A percentile compares a stretch with the other conserved stretches of the same genome.
phyloP scores from a whole-genome alignment of 2,888 invertebrate species.

The Nomada hirtipes region DNA sequence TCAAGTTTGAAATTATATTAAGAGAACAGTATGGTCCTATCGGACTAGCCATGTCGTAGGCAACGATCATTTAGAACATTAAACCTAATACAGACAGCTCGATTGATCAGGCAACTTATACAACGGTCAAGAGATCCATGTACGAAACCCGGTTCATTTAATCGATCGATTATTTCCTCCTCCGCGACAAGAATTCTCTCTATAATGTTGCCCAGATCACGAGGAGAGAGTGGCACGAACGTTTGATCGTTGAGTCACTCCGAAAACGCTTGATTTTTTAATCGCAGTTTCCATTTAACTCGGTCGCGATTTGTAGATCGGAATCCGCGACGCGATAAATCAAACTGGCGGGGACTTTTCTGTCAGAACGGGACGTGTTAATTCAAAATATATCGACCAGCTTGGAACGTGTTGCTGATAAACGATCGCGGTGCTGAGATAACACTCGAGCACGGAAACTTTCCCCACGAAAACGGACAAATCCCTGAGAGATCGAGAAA shows the following conservation, averaged over 20 bases:
- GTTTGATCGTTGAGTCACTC: constrained; percentile 42
- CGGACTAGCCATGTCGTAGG: neutral
- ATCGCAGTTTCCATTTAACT: constrained; percentile 3
- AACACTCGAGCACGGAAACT: constrained; percentile 20
- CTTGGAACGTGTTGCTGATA: constrained; percentile 11
- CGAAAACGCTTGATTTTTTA: constrained; percentile 31
- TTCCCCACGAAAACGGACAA: constrained; percentile 18
- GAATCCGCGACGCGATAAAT: constrained; percentile 46
- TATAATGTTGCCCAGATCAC: neutral
- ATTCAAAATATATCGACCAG: constrained; percentile 57
- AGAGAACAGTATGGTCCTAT: neutral
- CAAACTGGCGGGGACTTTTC: constrained; percentile 41
- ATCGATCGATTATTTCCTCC: constrained; percentile 26
- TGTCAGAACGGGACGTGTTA: constrained; percentile 49
- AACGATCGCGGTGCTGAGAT: constrained; percentile 43
- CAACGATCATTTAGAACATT: constrained; percentile 23
- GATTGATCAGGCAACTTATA: constrained; percentile 29
- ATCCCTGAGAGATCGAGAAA: neutral
- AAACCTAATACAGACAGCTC: constrained; percentile 20
- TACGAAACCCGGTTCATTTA: constrained; percentile 2
- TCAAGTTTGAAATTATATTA: neutral
- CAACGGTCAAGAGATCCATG: constrained; percentile 1
- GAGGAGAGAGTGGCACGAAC: constrained; percentile 29
- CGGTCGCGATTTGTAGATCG: constrained; percentile 9
- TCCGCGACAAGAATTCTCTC: constrained; percentile 4